A percentile compares a stretch with the other conserved stretches of the same genome.
Conservation (phyloP, 2,113 vertebrate species). For the Platycercus adscitus region DNA sequence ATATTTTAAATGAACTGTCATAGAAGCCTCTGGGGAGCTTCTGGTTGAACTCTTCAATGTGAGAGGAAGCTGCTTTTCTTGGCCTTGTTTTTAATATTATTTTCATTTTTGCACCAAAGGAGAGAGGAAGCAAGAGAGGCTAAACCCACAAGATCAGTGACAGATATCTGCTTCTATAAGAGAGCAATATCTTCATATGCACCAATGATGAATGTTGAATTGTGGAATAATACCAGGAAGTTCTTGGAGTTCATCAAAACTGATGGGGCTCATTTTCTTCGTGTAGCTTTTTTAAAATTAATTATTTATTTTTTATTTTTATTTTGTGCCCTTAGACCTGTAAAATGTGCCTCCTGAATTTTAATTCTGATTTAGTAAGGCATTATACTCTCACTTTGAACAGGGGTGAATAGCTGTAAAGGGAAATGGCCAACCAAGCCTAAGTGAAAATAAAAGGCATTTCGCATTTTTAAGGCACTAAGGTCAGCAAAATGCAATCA, state of each 20-base stretch:
- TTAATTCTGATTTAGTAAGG: background rate
- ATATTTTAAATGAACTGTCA: constrained; percentile 60
- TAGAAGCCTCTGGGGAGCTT: constrained; percentile 46
- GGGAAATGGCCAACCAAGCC: background rate
- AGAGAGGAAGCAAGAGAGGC: background rate
- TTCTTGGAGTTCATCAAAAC: background rate
- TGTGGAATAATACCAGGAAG: background rate
- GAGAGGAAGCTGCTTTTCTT: background rate
- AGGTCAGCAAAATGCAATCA: background rate
- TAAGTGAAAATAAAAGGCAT: background rate
- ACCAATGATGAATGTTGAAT: background rate
- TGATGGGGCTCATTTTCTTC: background rate
- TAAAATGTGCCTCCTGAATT: background rate
- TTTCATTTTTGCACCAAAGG: constrained; percentile 14
- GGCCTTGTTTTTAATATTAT: background rate
- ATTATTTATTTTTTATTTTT: background rate
- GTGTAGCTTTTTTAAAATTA: background rate
- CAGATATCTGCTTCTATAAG: background rate
- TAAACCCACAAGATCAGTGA: background rate
- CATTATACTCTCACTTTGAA: background rate
- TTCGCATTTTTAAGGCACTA: background rate
- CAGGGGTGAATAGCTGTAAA: background rate
- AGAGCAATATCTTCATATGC: background rate
- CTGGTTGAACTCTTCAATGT: constrained; percentile 23
- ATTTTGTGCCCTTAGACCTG: background rate